Evolutionary conservation across 2,113 vertebrate species (phyloP), one percentile per base, ranked within the genome.

Genomic region (Semicossyphus pulcher): DNA sequence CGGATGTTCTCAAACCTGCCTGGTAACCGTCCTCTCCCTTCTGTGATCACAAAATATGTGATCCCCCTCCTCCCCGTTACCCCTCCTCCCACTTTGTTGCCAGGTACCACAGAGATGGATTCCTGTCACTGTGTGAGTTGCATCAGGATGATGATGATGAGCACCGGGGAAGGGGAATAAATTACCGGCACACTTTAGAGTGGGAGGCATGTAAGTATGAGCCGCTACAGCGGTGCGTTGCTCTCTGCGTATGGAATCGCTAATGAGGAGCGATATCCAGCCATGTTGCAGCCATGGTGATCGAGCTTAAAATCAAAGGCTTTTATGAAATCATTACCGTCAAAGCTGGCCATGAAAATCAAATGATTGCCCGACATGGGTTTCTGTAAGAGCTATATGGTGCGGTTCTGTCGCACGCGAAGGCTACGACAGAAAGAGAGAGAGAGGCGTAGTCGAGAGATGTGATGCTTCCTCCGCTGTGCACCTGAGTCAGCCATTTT

Each of bases 111-210:
- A 34, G 68, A 86, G 82, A 88, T 84, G 82, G 86, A 91, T 80
- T 78, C 78, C 76, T 87, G 89, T 86, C 81, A 84, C 76, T 66
- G 78, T 75, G 86, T 82, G 88, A 86, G 84, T 84, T 76, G 83
- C 85, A 85, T 87, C 77, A 61, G 77, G 81, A 90, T 85, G 87
- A 90, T 81, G 86, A 86, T 44, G 87, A 90, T 81, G 86, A 86
- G 76, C 68, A 69, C 86, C 52, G 69, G 68, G 78, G 68, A 78
- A 44, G 41, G 85, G 83, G 90, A 88, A 90, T 92, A 89, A 86
- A 91, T 91, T 89, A 89, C 85, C 23, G 15, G 64, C 65, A 81
- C 76, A 72, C 84, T 83, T 81, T 84, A 59, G 88, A 88, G 86
- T 85, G 79, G 83, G 79, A 91, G 84, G 80, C 84, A 83, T 87